phyloP scores from a whole-genome alignment of 2,888 invertebrate genomes.

The Cephus pygmeus region DNA sequence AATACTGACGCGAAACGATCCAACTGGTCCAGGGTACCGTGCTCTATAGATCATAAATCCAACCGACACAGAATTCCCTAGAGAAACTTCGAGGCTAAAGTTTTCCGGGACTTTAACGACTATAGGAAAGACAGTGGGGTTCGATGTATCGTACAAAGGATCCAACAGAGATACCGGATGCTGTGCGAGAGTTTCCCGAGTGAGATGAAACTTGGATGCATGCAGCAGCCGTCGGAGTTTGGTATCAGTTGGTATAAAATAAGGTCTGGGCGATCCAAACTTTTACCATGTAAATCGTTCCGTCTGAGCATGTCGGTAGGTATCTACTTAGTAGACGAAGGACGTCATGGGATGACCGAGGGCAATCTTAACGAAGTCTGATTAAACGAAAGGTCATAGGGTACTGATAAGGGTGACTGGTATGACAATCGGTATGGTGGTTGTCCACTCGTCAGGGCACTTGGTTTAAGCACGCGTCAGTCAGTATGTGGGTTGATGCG shows the following conservation, averaged over 20 bases:
- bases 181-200: not conserved
- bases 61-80: not conserved
- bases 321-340: not conserved
- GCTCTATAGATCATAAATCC: not conserved
- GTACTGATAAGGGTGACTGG: not conserved
- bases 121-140: not conserved
- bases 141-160: not conserved
- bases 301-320: not conserved
- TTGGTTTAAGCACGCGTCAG: conserved; percentile 50
- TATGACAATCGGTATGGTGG: conserved; percentile 7
- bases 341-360: not conserved
- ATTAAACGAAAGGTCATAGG: not conserved
- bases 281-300: not conserved
- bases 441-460: conserved; percentile 32
- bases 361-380: not conserved
- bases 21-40: not conserved
- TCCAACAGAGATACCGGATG: not conserved
- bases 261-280: not conserved
- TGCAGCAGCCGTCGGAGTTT: not conserved
- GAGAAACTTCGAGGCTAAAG: not conserved
- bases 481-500: conserved; percentile 48
- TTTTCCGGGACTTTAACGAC: not conserved
- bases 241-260: not conserved
- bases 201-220: not conserved
- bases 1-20: not conserved